These are phyloP conservation scores for Samia ricini DNA, from an alignment of 1,140 invertebrate genomes.

Conservation along the genomic window DNA sequence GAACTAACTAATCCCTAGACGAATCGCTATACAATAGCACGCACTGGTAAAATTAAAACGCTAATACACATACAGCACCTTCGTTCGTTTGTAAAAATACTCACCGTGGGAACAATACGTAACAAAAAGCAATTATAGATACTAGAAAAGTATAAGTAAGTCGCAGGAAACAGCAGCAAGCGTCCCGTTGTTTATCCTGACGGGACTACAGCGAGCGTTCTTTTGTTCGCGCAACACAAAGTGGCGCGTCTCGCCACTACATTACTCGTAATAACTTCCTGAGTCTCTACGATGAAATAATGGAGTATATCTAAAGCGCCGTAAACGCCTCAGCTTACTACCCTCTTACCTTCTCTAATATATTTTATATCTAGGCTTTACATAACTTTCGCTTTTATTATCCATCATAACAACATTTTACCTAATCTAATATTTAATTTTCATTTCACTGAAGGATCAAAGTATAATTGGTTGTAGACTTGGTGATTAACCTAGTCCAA, in stretches of 20 bases:
- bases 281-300: constrained; percentile 32
- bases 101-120: neutral
- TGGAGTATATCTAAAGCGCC: constrained; percentile 24
- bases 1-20: too few species aligned
- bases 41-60: too few species aligned
- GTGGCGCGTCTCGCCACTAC: constrained; percentile 35
- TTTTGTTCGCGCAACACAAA: constrained; percentile 41
- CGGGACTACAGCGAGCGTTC: constrained; percentile 10
- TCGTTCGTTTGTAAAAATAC: neutral
- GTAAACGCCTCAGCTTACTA: constrained; percentile 23
- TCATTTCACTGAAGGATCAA: too few species aligned
- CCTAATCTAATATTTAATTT: too few species aligned
- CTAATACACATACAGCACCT: neutral
- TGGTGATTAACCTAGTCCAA: too few species aligned
- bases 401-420: too few species aligned
- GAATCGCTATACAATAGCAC: too few species aligned
- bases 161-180: neutral
- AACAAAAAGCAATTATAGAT: neutral
- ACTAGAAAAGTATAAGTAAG: neutral
- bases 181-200: neutral
- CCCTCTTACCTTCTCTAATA: constrained; percentile 16
- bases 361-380: neutral
- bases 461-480: too few species aligned
- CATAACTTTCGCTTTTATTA: too few species aligned
- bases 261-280: constrained; percentile 47